Evolutionary conservation across 2,113 vertebrate genomes (phyloP), one percentile per base, ranked within the genome.

Genomic region (Thryonomys swinderianus): DNA sequence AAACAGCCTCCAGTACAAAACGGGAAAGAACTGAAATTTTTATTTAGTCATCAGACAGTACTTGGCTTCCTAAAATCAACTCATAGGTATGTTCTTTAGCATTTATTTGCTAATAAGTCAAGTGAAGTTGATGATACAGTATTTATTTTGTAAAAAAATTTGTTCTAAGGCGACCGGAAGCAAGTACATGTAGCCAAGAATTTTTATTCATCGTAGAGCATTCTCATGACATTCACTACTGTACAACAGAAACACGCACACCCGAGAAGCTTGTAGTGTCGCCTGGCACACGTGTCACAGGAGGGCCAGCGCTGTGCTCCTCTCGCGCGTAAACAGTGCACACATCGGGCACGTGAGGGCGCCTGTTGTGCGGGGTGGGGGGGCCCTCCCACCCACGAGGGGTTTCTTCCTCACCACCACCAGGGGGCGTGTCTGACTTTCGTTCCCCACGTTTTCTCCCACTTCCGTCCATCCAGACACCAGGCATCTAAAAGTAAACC

Each of bases 31-130:
- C 11, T 85, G 45, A 90, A 76, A 90, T 69, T 88, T 27, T 27
- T 18, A 89, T 83, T 83, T 89, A 78, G 34, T 34, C 11, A 23
- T 71, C 12, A 71, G 42, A 64, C 2, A 95, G 48, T 14, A 27
- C 7, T 89, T 59, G 32, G 64, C 42, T 88, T 90, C 62, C 34
- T 90, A 66, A 95, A 94, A 80, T 83, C 67, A 88, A 57, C 59
- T 83, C 51, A 51, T 37, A 76, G 0, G 1, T 53, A 40, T 23
- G 32, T 30, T 55, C 32, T 71, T 2, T 76, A 85, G n/a, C 80
- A 37, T 95, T 91, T 80, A 37, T 84, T 87, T 91, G 94, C 76
- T 91, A 78, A 64, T n/a, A 23, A 64, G 53, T 74, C 74, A 82
- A 84, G 34, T 67, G 80, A 53, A 64, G 53, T 18, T 66, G 88